These are phyloP conservation scores for Trichechus manatus DNA, from an alignment of 2,113 vertebrate species.

Conservation along the genomic window DNA sequence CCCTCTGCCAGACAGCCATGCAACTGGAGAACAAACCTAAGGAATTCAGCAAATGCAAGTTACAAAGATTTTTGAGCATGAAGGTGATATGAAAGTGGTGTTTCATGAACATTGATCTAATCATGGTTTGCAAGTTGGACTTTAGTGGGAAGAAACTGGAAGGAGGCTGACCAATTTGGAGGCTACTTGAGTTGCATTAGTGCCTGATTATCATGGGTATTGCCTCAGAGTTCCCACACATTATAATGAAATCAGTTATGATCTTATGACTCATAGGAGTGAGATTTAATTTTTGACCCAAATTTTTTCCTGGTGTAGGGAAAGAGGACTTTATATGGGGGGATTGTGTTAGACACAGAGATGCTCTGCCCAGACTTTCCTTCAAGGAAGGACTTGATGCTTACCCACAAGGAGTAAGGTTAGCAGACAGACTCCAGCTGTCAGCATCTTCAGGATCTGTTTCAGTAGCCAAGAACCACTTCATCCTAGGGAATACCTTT, in stretches of 20 bases:
- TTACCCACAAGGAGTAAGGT: neutral
- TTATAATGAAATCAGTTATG: conserved; percentile 35
- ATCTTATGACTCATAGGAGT: conserved; percentile 50
- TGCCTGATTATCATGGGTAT: neutral
- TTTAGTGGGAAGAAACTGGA: conserved; percentile 22
- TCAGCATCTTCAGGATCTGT: neutral
- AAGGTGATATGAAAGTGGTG: neutral
- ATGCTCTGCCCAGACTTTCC: neutral
- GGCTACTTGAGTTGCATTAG: neutral
- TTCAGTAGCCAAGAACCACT: neutral
- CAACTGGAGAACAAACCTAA: neutral
- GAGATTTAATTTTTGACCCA: conserved; percentile 47
- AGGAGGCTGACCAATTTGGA: conserved; percentile 28
- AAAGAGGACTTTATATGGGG: neutral
- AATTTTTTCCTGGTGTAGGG: neutral
- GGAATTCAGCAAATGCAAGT: neutral
- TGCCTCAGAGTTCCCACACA: neutral
- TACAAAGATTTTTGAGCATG: neutral
- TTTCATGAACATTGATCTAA: conserved; percentile 50
- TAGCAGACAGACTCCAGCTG: neutral
- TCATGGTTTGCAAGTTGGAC: neutral
- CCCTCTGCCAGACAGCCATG: neutral
- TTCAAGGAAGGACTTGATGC: neutral
- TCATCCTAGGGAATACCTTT: neutral
- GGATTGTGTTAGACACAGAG: neutral